Evolutionary conservation across 2,888 invertebrate genomes (phyloP).

Genomic region (Andrena flavipes): DNA sequence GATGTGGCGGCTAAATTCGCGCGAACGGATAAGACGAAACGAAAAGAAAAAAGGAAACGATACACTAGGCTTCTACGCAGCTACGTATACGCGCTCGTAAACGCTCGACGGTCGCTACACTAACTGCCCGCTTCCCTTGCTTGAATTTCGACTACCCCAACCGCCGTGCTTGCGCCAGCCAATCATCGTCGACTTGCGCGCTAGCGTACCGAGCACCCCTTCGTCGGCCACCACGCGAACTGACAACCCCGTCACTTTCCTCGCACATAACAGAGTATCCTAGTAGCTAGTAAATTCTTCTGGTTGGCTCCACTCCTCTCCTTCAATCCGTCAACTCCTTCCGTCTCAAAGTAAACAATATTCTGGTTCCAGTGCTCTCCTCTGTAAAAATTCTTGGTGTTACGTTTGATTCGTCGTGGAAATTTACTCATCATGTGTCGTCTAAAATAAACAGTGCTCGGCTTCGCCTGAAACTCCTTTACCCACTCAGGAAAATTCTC

Average conservation of each 20-base stretch:
- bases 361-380: too few relatives aligned
- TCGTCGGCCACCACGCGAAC: constrained; percentile 5
- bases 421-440: too few relatives aligned
- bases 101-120: constrained; percentile 82
- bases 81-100: constrained; percentile 77
- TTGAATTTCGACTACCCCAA: constrained; percentile 80
- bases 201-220: not conserved
- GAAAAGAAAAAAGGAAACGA: constrained; percentile 47
- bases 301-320: too few relatives aligned
- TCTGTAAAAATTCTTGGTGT: too few relatives aligned
- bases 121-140: constrained; percentile 79
- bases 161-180: constrained; percentile 65
- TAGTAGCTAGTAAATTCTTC: too few relatives aligned
- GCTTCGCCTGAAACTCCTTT: too few relatives aligned
- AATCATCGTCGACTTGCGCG: constrained; percentile 56
- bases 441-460: too few relatives aligned
- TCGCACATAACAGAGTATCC: not conserved
- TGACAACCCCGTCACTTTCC: not conserved
- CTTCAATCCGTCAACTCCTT: too few relatives aligned
- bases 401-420: too few relatives aligned
- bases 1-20: not conserved
- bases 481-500: too few relatives aligned
- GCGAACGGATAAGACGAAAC: constrained; percentile 14
- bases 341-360: too few relatives aligned
- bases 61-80: constrained; percentile 73